Percentiles rank a stretch among this genome's conserved stretches.
Conservation (phyloP, 2,113 vertebrate genomes). For the Caranx melampygus region DNA sequence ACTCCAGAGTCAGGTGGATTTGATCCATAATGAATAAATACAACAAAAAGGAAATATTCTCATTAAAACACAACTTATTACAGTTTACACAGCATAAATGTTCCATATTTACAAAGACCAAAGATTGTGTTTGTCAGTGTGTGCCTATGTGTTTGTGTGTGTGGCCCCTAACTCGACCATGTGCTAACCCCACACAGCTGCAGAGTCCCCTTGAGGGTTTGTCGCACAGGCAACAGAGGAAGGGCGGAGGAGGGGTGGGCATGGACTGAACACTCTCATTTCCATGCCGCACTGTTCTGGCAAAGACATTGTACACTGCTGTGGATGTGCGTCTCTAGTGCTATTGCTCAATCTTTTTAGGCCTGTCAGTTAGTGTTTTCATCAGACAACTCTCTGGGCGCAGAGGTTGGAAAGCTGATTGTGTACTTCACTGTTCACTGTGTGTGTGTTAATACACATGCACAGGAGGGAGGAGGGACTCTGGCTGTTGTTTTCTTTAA, state of each 20-base stretch:
- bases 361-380: slow-evolving; percentile 77
- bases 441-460: slow-evolving; percentile 38
- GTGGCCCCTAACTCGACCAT: slow-evolving; percentile 83
- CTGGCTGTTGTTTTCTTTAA: slow-evolving; percentile 33
- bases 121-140: slow-evolving; percentile 59
- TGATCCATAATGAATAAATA: neutral
- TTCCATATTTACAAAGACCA: slow-evolving; percentile 65
- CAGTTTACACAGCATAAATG: slow-evolving; percentile 60
- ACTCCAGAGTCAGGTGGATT: neutral
- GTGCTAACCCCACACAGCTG: slow-evolving; percentile 83
- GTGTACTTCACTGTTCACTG: slow-evolving; percentile 52
- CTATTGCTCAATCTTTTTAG: slow-evolving; percentile 80
- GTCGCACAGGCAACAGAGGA: slow-evolving; percentile 79
- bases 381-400: slow-evolving; percentile 70
- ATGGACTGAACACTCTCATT: slow-evolving; percentile 67
- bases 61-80: slow-evolving; percentile 48
- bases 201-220: slow-evolving; percentile 82
- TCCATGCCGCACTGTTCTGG: slow-evolving; percentile 75
- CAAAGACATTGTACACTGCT: slow-evolving; percentile 75
- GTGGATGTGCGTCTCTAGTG: slow-evolving; percentile 70
- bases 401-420: slow-evolving; percentile 57
- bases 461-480: slow-evolving; percentile 16
- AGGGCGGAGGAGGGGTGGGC: slow-evolving; percentile 39
- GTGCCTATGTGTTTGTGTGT: slow-evolving; percentile 67
- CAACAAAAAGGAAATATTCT: slow-evolving; percentile 14